A percentile compares a stretch with the other conserved stretches of the same genome.
These are phyloP conservation scores for Dreissena polymorpha DNA, from an alignment of 1,140 invertebrate genomes.

Conservation along the genomic window DNA sequence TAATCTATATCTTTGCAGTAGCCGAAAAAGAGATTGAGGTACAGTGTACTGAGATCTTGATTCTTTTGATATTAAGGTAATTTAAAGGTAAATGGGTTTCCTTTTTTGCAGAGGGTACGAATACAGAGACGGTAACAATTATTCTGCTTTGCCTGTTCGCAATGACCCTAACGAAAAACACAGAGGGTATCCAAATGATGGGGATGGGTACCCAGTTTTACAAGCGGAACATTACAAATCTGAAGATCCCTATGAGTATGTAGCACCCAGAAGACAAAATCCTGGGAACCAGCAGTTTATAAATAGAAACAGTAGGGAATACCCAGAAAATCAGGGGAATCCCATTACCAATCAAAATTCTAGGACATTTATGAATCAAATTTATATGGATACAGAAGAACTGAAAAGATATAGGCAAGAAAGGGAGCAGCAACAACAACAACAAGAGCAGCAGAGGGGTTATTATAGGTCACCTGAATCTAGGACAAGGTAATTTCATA, in stretches of 20 bases:
- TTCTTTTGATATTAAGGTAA: too few species aligned
- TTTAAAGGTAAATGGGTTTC: background rate
- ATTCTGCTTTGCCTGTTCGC: slow-evolving; percentile 19
- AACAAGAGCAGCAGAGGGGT: slow-evolving; percentile 19
- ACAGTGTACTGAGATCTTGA: too few species aligned
- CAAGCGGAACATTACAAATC: slow-evolving; percentile 28
- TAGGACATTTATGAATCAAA: slow-evolving; percentile 73
- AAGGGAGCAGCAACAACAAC: slow-evolving; percentile 28
- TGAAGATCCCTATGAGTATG: slow-evolving; percentile 73
- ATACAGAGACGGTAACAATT: slow-evolving; percentile 35
- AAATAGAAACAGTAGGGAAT: slow-evolving; percentile 35
- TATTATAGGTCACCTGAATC: slow-evolving; percentile 23
- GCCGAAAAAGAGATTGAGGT: too few species aligned
- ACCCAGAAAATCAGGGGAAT: slow-evolving; percentile 33
- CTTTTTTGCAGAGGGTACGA: slow-evolving; percentile 40
- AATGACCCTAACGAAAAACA: slow-evolving; percentile 28
- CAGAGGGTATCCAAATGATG: slow-evolving; percentile 45
- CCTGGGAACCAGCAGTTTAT: slow-evolving; percentile 19
- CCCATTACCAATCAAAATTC: slow-evolving; percentile 27
- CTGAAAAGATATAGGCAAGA: slow-evolving; percentile 59
- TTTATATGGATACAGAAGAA: slow-evolving; percentile 76
- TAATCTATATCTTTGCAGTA: too few species aligned
- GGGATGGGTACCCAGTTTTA: slow-evolving; percentile 10
- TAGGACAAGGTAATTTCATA: slow-evolving; percentile 41
- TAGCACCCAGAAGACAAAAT: slow-evolving; percentile 57